phyloP scores from a whole-genome alignment of 2,797 vertebrate genomes.

The Leptodactylus fallax region DNA sequence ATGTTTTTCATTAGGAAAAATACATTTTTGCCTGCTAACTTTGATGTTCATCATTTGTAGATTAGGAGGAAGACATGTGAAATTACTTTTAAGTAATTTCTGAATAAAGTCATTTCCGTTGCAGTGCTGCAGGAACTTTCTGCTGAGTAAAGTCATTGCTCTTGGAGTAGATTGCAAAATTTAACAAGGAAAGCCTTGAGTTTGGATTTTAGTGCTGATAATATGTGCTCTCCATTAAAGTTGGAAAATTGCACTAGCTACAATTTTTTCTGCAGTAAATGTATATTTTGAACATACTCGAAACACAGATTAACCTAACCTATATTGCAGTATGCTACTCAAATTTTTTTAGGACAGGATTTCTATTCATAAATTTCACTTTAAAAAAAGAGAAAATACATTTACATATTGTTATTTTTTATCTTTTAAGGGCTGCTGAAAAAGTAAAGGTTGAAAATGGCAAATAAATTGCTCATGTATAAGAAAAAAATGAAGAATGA shows the following conservation, averaged over 20 bases:
- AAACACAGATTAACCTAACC: background rate
- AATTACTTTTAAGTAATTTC: slow-evolving; percentile 51
- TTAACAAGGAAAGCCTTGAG: slow-evolving; percentile 36
- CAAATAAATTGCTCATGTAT: background rate
- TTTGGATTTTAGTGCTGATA: slow-evolving; percentile 36
- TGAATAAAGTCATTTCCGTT: slow-evolving; percentile 43
- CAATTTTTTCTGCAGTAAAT: slow-evolving; percentile 25
- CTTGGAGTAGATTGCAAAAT: slow-evolving; percentile 24
- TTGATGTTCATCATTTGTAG: slow-evolving; percentile 33
- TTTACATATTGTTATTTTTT: background rate
- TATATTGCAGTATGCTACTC: background rate
- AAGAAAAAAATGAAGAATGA: background rate
- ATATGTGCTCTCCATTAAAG: slow-evolving; percentile 38
- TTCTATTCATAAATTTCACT: background rate
- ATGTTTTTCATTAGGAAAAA: slow-evolving; percentile 10
- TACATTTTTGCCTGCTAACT: slow-evolving; percentile 8
- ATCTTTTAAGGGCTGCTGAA: background rate
- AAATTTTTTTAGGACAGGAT: background rate
- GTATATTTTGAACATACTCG: background rate
- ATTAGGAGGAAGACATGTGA: slow-evolving; percentile 35
- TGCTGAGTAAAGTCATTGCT: slow-evolving; percentile 53
- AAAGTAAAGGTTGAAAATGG: background rate
- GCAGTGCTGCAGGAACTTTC: slow-evolving; percentile 45
- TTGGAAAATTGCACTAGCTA: slow-evolving; percentile 31
- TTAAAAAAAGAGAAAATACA: background rate